These are phyloP conservation scores for Cydia splendana DNA, from an alignment of 1,140 invertebrate genomes.

Conservation along the genomic window DNA sequence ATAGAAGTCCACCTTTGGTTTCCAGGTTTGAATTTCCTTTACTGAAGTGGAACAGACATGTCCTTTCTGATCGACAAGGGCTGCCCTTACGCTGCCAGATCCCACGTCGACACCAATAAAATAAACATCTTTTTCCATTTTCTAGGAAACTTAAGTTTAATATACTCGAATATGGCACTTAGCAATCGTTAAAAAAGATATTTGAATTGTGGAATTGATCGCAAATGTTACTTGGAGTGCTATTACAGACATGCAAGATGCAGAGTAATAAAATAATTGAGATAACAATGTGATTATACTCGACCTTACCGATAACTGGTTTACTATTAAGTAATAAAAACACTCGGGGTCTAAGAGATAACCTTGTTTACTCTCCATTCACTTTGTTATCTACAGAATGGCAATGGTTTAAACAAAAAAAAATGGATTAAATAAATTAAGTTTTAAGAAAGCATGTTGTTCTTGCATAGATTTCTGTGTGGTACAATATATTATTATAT, in stretches of 20 bases:
- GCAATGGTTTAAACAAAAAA: not conserved
- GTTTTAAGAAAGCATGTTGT: not conserved
- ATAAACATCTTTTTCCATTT: conserved; percentile 71
- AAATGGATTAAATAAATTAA: not conserved
- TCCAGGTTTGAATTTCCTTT: conserved; percentile 88
- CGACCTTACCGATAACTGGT: conserved; percentile 8
- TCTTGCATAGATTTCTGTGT: not conserved
- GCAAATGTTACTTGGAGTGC: not conserved
- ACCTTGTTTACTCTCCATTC: conserved; percentile 13
- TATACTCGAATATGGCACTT: conserved; percentile 26
- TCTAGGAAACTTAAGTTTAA: conserved; percentile 12
- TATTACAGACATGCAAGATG: not conserved
- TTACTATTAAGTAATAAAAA: not conserved
- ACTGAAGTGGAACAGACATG: conserved; percentile 83
- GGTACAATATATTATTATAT: too few relatives aligned
- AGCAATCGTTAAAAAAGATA: not conserved
- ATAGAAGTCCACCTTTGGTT: conserved; percentile 88
- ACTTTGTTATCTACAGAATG: not conserved
- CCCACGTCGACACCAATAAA: conserved; percentile 97
- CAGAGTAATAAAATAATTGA: not conserved
- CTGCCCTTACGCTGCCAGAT: conserved; percentile 92
- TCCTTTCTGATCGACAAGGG: conserved; percentile 85
- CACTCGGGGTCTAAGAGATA: not conserved
- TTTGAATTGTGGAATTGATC: not conserved
- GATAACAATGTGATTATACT: not conserved